phyloP scores from a whole-genome alignment of 2,113 vertebrate genomes.

The Jaculus jaculus region DNA sequence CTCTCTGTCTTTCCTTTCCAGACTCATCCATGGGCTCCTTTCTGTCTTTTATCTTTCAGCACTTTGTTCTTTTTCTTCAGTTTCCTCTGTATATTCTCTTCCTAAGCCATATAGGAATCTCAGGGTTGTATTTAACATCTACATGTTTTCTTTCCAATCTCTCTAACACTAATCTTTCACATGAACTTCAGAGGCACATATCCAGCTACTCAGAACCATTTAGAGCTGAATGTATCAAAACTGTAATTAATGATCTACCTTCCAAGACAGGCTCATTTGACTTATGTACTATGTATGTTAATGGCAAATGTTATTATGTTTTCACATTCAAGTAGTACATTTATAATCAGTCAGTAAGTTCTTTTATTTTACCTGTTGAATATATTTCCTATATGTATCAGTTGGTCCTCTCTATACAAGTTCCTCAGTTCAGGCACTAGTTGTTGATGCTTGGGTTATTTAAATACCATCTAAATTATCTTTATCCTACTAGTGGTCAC shows the following conservation, averaged over 20 bases:
- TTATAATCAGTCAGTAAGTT: neutral
- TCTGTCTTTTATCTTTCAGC: neutral
- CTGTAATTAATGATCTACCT: neutral
- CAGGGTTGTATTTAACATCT: neutral
- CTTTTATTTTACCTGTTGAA: neutral
- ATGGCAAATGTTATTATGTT: neutral
- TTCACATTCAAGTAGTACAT: neutral
- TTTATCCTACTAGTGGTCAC: neutral
- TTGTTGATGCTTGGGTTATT: neutral
- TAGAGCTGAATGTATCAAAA: neutral
- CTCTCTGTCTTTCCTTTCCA: neutral
- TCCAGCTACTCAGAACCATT: neutral
- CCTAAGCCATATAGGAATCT: neutral
- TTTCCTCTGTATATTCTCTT: neutral
- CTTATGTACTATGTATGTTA: neutral
- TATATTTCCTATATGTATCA: neutral
- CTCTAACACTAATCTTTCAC: neutral
- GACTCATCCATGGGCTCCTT: neutral
- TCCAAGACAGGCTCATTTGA: neutral
- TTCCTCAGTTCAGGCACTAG: neutral
- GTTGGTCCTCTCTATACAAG: neutral
- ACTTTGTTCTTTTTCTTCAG: neutral
- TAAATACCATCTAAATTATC: neutral
- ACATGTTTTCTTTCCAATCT: neutral
- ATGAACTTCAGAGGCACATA: neutral